phyloP scores from a whole-genome alignment of 2,113 vertebrate species.

The Oreochromis spilurus region DNA sequence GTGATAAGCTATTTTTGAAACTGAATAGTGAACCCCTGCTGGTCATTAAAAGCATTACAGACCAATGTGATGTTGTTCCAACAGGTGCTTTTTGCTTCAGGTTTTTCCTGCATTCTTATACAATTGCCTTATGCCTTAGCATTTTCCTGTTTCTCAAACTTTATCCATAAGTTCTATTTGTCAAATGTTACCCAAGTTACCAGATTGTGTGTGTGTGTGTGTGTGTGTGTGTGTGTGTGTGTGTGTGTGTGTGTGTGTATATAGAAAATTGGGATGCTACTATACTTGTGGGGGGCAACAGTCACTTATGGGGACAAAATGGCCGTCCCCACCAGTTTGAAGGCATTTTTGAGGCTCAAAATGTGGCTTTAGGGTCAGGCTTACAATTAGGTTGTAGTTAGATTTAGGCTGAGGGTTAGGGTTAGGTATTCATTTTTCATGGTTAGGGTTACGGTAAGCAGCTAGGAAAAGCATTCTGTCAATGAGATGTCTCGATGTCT shows the following conservation, averaged over 20 bases:
- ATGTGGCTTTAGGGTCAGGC: rapidly evolving
- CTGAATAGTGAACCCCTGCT: background rate
- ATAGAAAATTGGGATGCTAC: background rate
- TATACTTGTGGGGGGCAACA: background rate
- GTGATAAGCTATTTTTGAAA: background rate
- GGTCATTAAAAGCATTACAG: background rate
- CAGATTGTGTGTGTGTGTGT: background rate
- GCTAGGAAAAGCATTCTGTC: background rate
- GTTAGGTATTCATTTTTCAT: background rate
- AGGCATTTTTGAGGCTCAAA: background rate
- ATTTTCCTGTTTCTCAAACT: background rate
- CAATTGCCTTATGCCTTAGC: rapidly evolving
- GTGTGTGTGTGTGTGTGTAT: background rate
- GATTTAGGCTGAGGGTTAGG: background rate
- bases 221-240: background rate
- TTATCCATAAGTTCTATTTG: background rate
- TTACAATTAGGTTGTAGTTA: background rate
- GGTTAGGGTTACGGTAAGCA: background rate
- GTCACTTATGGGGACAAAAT: background rate
- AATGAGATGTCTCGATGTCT: background rate
- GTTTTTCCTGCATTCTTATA: background rate
- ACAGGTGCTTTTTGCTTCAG: rapidly evolving
- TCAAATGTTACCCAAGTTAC: background rate
- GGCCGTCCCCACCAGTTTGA: background rate
- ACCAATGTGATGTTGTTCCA: rapidly evolving